These are phyloP conservation scores for Trachelus troglodyta DNA, from an alignment of 2,888 invertebrate genomes.

Conservation along the genomic window DNA sequence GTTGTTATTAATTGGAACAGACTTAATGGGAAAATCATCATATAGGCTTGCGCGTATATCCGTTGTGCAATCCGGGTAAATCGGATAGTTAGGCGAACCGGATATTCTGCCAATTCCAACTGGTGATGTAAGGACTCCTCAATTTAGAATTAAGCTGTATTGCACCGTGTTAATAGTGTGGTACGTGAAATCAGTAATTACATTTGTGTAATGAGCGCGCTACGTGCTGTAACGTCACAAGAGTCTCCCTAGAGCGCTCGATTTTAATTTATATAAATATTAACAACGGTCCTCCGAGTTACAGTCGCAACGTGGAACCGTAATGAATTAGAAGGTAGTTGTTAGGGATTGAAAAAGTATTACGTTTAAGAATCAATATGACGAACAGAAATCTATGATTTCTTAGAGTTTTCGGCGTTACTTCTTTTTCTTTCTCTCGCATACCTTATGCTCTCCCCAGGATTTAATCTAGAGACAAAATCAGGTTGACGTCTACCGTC, in stretches of 20 bases:
- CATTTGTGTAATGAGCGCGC: conserved; percentile 58
- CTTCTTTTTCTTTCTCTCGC: not conserved
- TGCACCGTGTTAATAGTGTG: conserved; percentile 53
- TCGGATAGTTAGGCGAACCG: not conserved
- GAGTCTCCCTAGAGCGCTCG: conserved; percentile 25
- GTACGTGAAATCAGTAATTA: conserved; percentile 62
- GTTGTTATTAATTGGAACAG: not conserved
- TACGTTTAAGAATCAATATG: not conserved
- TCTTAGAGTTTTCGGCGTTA: not conserved
- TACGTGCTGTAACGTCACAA: conserved; percentile 30
- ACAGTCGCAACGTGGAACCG: conserved; percentile 10
- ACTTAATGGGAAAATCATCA: not conserved
- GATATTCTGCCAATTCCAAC: not conserved
- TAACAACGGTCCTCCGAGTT: conserved; percentile 13
- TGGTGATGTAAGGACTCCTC: conserved; percentile 6
- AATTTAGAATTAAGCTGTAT: conserved; percentile 50
- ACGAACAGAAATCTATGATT: not conserved
- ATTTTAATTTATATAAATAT: conserved; percentile 31
- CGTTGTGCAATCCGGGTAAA: not conserved
- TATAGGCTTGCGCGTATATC: conserved; percentile 56
- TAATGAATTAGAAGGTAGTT: conserved; percentile 4
- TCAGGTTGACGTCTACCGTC: not conserved
- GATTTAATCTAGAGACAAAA: not conserved
- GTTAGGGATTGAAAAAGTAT: not conserved
- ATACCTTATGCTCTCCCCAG: not conserved